These are phyloP conservation scores for Ageneiosus marmoratus DNA, from an alignment of 2,113 vertebrate species.

Conservation along the genomic window DNA sequence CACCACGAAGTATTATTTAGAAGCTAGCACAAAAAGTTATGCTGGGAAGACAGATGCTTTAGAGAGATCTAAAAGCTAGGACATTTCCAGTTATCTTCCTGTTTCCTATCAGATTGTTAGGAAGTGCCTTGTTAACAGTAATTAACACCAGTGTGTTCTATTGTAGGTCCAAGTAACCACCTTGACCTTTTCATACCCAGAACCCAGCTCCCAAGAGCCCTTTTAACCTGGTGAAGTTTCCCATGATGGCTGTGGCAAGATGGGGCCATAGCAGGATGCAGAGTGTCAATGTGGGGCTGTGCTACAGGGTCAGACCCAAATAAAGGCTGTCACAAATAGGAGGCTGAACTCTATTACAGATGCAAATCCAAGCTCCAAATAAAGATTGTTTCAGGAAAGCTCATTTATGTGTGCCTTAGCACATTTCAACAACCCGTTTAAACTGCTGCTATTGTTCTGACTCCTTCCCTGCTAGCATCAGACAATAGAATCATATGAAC, in stretches of 20 bases:
- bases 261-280: slow-evolving; percentile 67
- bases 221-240: slow-evolving; percentile 84
- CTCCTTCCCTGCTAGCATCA: slow-evolving; percentile 83
- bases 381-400: slow-evolving; percentile 80
- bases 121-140: slow-evolving; percentile 83
- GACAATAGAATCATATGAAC: slow-evolving; percentile 87
- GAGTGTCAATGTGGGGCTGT: slow-evolving; percentile 80
- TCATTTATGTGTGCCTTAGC: slow-evolving; percentile 78
- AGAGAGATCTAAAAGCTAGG: neutral
- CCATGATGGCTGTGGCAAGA: slow-evolving; percentile 78
- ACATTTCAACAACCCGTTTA: slow-evolving; percentile 86
- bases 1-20: slow-evolving; percentile 45
- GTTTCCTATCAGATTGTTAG: slow-evolving; percentile 62
- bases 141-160: slow-evolving; percentile 86
- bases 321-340: slow-evolving; percentile 86
- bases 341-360: slow-evolving; percentile 88
- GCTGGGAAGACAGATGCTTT: slow-evolving; percentile 2
- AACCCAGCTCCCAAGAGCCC: slow-evolving; percentile 71
- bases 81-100: slow-evolving; percentile 56
- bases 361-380: slow-evolving; percentile 93
- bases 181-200: slow-evolving; percentile 83
- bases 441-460: slow-evolving; percentile 81
- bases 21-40: slow-evolving; percentile 7
- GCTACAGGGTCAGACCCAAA: slow-evolving; percentile 81
- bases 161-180: slow-evolving; percentile 84